Evolutionary conservation across 2,888 invertebrate genomes (phyloP).

Genomic region (Drosophila melanosoma): DNA sequence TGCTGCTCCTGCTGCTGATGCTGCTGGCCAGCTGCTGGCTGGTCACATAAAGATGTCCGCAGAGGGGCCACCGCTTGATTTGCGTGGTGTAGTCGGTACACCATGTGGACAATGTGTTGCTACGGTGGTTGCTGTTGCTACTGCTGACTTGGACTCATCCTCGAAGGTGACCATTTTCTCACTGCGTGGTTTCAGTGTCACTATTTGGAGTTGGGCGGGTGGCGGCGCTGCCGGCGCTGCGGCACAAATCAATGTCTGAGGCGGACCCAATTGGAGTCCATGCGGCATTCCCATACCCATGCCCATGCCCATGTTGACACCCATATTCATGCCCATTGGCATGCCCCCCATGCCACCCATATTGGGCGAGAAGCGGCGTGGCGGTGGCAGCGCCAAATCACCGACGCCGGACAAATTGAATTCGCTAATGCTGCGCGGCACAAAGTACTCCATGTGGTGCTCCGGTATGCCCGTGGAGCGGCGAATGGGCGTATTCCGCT

Average conservation of each 20-base stretch:
- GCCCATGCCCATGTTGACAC: slow-evolving; percentile 81
- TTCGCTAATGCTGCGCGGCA: slow-evolving; percentile 93
- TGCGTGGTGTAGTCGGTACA: slow-evolving; percentile 84
- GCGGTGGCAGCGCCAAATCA: slow-evolving; percentile 86
- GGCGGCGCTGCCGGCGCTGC: slow-evolving; percentile 78
- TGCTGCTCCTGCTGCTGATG: slow-evolving; percentile 33
- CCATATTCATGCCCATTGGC: slow-evolving; percentile 63
- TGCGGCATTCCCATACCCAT: slow-evolving; percentile 78
- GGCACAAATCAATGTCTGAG: slow-evolving; percentile 82
- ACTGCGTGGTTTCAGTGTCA: slow-evolving; percentile 86
- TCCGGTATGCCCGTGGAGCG: slow-evolving; percentile 88
- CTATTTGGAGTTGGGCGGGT: slow-evolving; percentile 82
- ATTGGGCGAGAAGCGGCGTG: slow-evolving; percentile 84
- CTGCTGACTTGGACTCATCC: slow-evolving; percentile 87
- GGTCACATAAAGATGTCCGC: slow-evolving; percentile 93
- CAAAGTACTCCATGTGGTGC: slow-evolving; percentile 92
- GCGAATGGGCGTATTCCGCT: slow-evolving; percentile 88
- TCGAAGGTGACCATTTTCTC: slow-evolving; percentile 94
- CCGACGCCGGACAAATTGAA: slow-evolving; percentile 90
- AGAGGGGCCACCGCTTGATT: slow-evolving; percentile 85
- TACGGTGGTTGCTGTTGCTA: slow-evolving; percentile 34
- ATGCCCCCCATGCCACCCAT: slow-evolving; percentile 45
- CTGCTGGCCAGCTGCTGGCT: slow-evolving; percentile 78
- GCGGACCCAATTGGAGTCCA: slow-evolving; percentile 80
- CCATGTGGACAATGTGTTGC: slow-evolving; percentile 84